phyloP scores from a whole-genome alignment of 2,797 vertebrate genomes.

The Rhynchonycteris naso region DNA sequence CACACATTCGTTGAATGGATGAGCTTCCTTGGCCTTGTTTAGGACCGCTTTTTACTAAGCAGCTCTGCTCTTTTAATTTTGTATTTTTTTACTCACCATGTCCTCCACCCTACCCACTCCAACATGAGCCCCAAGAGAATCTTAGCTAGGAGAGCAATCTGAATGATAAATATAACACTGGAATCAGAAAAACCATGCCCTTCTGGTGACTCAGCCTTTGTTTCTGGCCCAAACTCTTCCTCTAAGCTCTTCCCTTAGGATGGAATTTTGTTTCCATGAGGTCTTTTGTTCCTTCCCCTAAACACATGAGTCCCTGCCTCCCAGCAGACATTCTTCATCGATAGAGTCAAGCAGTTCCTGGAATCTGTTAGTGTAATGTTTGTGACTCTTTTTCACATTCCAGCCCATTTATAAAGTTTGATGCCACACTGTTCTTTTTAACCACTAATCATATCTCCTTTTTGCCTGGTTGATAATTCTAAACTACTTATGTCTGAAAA shows the following conservation, averaged over 20 bases:
- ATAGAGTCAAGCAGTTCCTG: conserved; percentile 9
- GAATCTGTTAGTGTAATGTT: neutral
- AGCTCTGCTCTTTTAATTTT: conserved; percentile 31
- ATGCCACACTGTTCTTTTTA: conserved; percentile 5
- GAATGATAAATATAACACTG: conserved; percentile 13
- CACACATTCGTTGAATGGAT: neutral
- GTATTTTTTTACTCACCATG: neutral
- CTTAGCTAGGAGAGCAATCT: neutral
- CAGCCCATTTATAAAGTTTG: neutral
- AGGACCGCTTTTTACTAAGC: neutral
- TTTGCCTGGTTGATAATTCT: conserved; percentile 17
- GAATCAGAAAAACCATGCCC: neutral
- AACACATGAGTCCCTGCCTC: neutral
- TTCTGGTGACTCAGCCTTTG: conserved; percentile 24
- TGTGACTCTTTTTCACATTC: neutral
- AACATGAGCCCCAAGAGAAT: conserved; percentile 9
- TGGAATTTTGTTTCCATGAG: neutral
- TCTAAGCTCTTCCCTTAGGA: neutral
- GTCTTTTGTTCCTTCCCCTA: neutral
- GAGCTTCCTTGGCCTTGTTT: neutral
- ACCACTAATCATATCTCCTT: neutral
- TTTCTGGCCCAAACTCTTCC: neutral
- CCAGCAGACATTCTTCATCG: neutral
- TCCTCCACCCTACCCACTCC: neutral
- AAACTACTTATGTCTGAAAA: conserved; percentile 26